Evolutionary conservation across 2,797 vertebrate species (phyloP).

Genomic region (Pagetopsis macropterus): DNA sequence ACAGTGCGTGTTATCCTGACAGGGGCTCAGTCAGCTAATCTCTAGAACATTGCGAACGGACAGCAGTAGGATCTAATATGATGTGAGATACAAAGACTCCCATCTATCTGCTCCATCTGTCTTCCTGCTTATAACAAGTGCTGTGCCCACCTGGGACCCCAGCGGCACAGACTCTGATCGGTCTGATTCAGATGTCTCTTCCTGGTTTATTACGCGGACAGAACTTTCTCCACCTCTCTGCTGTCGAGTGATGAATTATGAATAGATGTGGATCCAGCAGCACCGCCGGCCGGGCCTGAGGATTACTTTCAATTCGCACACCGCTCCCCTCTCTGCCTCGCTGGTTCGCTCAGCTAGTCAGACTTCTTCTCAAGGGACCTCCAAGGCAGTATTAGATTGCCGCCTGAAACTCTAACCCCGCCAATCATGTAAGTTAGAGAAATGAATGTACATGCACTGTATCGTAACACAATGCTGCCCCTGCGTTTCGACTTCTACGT

Average conservation of each 20-base stretch:
- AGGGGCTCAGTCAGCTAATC: conserved; percentile 47
- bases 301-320: conserved; percentile 78
- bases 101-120: conserved; percentile 40
- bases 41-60: conserved; percentile 38
- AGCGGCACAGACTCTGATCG: conserved; percentile 30
- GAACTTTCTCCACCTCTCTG: conserved; percentile 71
- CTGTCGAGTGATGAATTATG: conserved; percentile 78
- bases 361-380: conserved; percentile 65
- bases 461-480: conserved; percentile 34
- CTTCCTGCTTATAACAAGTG: conserved; percentile 47
- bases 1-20: conserved; percentile 40
- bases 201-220: conserved; percentile 68
- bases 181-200: conserved; percentile 54
- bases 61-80: conserved; percentile 49
- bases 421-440: conserved; percentile 62
- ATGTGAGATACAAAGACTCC: conserved; percentile 37
- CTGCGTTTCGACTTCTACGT: conserved; percentile 30
- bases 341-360: conserved; percentile 58
- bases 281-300: conserved; percentile 50
- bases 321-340: conserved; percentile 27
- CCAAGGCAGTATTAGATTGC: conserved; percentile 68
- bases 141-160: conserved; percentile 54
- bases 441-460: conserved; percentile 46
- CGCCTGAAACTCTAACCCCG: conserved; percentile 64
- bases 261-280: conserved; percentile 72